A percentile compares a stretch with the other conserved stretches of the same genome.
Conservation (phyloP, 2,113 vertebrate genomes). For the Pollimyrus isidori region DNA sequence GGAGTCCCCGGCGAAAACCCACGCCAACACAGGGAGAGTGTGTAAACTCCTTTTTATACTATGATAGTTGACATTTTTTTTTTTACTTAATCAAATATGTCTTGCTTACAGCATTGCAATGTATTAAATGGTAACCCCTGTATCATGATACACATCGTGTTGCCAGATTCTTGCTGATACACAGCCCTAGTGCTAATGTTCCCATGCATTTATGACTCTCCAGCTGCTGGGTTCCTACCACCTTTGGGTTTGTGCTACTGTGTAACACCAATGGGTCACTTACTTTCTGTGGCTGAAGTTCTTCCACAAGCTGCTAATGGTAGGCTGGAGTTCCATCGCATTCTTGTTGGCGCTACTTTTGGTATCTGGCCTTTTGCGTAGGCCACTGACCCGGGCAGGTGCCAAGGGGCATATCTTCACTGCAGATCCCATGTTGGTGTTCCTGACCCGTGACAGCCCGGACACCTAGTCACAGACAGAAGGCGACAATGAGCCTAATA, state of each 20-base stretch:
- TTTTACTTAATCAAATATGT: no score
- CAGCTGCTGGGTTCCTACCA: background rate
- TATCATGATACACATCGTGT: background rate
- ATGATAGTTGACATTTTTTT: no score
- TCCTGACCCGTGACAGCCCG: slow-evolving; percentile 60
- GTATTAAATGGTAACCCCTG: background rate
- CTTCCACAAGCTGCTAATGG: slow-evolving; percentile 80
- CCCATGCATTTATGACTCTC: background rate
- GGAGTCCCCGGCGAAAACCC: no score
- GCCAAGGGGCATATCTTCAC: slow-evolving; percentile 54
- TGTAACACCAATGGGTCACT: slow-evolving; percentile 25
- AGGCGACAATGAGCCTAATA: background rate
- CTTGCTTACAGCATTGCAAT: background rate
- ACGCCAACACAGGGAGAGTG: no score
- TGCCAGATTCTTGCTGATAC: background rate
- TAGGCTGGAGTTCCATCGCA: slow-evolving; percentile 66
- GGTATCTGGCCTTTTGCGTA: slow-evolving; percentile 61
- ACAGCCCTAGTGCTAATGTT: background rate
- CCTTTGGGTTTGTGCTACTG: background rate
- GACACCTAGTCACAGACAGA: slow-evolving; percentile 58
- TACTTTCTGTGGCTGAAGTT: slow-evolving; percentile 84
- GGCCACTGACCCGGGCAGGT: slow-evolving; percentile 76
- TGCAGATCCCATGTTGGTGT: slow-evolving; percentile 34
- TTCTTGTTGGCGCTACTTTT: slow-evolving; percentile 66
- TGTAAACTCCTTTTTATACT: no score